Conservation (phyloP, 2,888 invertebrate species). For the Girardia tigrina region DNA sequence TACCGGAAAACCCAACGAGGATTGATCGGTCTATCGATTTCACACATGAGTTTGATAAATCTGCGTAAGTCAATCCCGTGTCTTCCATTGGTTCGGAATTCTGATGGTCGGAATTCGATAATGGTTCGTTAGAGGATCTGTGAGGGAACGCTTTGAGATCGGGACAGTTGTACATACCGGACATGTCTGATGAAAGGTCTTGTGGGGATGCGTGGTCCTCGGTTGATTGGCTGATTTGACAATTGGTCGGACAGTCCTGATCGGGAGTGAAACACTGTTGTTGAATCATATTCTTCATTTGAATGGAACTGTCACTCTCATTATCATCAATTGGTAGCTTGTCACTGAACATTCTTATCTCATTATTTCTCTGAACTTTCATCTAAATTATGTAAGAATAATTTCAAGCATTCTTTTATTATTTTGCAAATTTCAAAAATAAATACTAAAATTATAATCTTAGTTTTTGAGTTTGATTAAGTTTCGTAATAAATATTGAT, state of each 20-base stretch:
- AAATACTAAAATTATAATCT: too few relatives aligned
- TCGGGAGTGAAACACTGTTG: conserved; percentile 7
- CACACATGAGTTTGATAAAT: neutral
- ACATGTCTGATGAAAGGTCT: conserved; percentile 6
- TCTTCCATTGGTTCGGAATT: conserved; percentile 16
- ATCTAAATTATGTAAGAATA: too few relatives aligned
- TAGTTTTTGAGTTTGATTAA: too few relatives aligned
- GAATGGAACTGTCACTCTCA: neutral
- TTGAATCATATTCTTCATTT: conserved; percentile 15
- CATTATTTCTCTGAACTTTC: conserved; percentile 14
- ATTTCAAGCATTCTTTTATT: too few relatives aligned
- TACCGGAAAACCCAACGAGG: neutral
- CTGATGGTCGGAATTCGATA: neutral
- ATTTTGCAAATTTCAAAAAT: too few relatives aligned
- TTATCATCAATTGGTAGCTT: conserved; percentile 15
- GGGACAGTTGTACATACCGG: conserved; percentile 8
- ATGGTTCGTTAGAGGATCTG: neutral
- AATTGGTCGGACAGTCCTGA: neutral
- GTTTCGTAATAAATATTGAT: too few relatives aligned
- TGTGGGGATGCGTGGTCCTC: neutral
- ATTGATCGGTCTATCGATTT: neutral
- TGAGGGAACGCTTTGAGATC: conserved; percentile 18
- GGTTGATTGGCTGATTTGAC: conserved; percentile 17
- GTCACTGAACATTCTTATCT: neutral
- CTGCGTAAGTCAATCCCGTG: neutral